Percentiles rank a stretch among this genome's conserved stretches.
phyloP scores from a whole-genome alignment of 2,113 vertebrate genomes.

The Raja brachyura region DNA sequence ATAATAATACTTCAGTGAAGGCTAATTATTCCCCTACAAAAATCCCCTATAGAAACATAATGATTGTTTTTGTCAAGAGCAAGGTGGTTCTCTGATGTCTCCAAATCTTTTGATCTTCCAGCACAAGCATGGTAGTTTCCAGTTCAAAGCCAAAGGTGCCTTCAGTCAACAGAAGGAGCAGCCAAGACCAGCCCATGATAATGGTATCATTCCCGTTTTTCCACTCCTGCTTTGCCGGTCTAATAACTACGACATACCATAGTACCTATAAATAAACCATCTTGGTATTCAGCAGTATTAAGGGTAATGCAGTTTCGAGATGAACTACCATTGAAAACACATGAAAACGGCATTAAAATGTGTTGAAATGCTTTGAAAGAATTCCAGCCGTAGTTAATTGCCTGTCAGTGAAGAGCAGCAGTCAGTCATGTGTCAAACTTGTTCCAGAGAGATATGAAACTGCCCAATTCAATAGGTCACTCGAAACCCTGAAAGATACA shows the following conservation, averaged over 20 bases:
- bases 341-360: not conserved
- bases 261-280: no score
- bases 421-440: not conserved
- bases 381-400: not conserved
- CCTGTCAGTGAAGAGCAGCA: not conserved
- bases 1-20: not conserved
- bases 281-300: not conserved
- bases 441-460: conserved; percentile 15
- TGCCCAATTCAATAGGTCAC: conserved; percentile 28
- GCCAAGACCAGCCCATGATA: not conserved
- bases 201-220: not conserved
- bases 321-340: not conserved
- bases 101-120: not conserved
- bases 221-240: not conserved
- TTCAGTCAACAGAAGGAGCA: not conserved
- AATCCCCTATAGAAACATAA: not conserved
- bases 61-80: not conserved
- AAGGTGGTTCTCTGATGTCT: not conserved
- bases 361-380: not conserved
- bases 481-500: conserved; percentile 14
- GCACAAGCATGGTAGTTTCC: not conserved
- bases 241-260: not conserved
- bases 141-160: not conserved
- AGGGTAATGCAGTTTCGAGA: not conserved
- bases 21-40: not conserved